These are phyloP conservation scores for Cremastinae sp. DNA, from an alignment of 2,888 invertebrate species.

Conservation along the genomic window DNA sequence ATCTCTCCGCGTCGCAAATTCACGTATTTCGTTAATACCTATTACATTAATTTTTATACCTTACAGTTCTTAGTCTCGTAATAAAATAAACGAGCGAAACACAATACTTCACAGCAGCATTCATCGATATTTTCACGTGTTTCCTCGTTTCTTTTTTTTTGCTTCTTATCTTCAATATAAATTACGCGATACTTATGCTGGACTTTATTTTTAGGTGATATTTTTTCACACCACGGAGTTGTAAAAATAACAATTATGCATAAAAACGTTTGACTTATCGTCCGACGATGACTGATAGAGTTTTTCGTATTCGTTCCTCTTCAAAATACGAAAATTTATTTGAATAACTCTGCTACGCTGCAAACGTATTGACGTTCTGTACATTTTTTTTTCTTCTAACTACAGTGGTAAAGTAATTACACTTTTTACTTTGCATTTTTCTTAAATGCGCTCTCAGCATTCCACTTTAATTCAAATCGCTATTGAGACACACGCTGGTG, in stretches of 20 bases:
- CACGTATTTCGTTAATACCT: slow-evolving; percentile 27
- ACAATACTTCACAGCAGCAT: slow-evolving; percentile 55
- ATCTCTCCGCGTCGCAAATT: not conserved
- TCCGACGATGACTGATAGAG: slow-evolving; percentile 1
- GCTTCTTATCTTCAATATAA: slow-evolving; percentile 29
- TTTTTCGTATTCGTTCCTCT: too few relatives aligned
- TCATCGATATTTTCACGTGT: slow-evolving; percentile 48
- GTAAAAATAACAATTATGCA: slow-evolving; percentile 24
- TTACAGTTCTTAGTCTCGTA: slow-evolving; percentile 55
- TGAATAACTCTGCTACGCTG: slow-evolving; percentile 32
- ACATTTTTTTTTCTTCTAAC: slow-evolving; percentile 50
- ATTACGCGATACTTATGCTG: slow-evolving; percentile 41
- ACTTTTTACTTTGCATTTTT: slow-evolving; percentile 29
- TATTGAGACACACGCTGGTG: slow-evolving; percentile 21
- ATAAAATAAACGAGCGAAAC: slow-evolving; percentile 60
- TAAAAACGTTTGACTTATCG: slow-evolving; percentile 19
- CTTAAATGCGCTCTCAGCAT: slow-evolving; percentile 14
- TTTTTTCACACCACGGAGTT: slow-evolving; percentile 18
- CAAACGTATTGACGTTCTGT: slow-evolving; percentile 55
- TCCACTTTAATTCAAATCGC: slow-evolving; percentile 4
- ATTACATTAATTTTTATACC: slow-evolving; percentile 21
- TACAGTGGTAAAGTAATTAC: slow-evolving; percentile 34
- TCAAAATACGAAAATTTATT: not conserved
- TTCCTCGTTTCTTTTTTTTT: slow-evolving; percentile 27
- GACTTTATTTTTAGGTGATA: slow-evolving; percentile 18